Base-by-base conservation (phyloP, 2,888 invertebrate genomes). In the Dryomyza anilis region DNA sequence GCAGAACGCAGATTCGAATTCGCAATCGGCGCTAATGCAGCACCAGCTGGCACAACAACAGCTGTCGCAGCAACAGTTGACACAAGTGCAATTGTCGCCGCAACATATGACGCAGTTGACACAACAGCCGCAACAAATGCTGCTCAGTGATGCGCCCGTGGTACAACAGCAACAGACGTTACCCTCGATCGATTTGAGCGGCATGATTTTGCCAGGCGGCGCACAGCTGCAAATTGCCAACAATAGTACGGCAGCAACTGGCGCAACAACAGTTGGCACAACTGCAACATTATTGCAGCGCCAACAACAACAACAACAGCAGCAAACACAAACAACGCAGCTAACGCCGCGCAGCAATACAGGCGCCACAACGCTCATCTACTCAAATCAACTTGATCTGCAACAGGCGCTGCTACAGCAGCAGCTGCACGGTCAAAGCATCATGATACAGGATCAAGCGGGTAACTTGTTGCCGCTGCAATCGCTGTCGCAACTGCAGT, bases 381-480 rank as follows among this genome's bases (percentile, higher is more conserved):
- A 81, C 60, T 81, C 82, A 0, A 81, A 81, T 67, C 81, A 81
- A 70, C 73, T 81, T 67, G 81, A 81, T 64, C 67, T 81, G 69
- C 81, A 81, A 61, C 82, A 81, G 62, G 82, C 81, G 3, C 65
- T 81, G 68, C 59, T 81, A 59, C 81, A 81, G 65, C 81, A 81
- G 33, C 81, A 81, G 66, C 66, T 81, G 68, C 81, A 81, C 43
- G 81, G 81, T 5, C 81, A 80, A 63, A 81, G 79, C 68, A 81
- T 81, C 14, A 81, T 81, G 76, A 81, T 81, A 46, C 81, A 81
- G 72, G 79, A 80, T 68, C 82, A 81, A 63, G 79, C 79, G 1
- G 82, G 81, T 29, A 80, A 80, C 55, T 71, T 81, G 55, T 76
- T 81, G 66, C 81, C 82, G 0, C 70, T 81, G 55, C 81, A 81